These are phyloP conservation scores for Drosophila formosana DNA, from an alignment of 2,888 invertebrate genomes.

Conservation along the genomic window DNA sequence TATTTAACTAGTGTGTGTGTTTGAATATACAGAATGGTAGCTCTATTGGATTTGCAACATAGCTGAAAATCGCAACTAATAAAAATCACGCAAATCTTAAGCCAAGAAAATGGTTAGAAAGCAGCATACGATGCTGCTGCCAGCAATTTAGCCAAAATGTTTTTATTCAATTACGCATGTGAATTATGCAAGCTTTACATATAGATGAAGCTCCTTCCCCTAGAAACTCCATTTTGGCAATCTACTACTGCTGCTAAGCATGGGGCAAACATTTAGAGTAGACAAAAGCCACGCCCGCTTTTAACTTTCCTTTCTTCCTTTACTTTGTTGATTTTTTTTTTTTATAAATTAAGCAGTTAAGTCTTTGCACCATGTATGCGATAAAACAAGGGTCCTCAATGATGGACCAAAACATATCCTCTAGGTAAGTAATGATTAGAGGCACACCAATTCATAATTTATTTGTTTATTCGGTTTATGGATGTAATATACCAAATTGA, in stretches of 20 bases:
- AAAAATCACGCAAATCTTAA: slow-evolving; percentile 69
- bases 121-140: slow-evolving; percentile 52
- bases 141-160: slow-evolving; percentile 66
- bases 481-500: background rate
- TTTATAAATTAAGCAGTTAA: slow-evolving; percentile 74
- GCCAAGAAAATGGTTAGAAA: slow-evolving; percentile 62
- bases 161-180: slow-evolving; percentile 76
- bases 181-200: slow-evolving; percentile 66
- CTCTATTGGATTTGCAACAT: slow-evolving; percentile 54
- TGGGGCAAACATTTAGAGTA: slow-evolving; percentile 38
- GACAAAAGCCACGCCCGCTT: slow-evolving; percentile 46
- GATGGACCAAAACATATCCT: slow-evolving; percentile 17
- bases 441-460: too few species aligned
- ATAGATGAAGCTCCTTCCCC: slow-evolving; percentile 29
- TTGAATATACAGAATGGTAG: background rate
- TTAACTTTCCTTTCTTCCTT: slow-evolving; percentile 22
- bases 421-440: background rate
- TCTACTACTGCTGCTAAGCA: slow-evolving; percentile 20
- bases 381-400: slow-evolving; percentile 8
- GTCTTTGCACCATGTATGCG: slow-evolving; percentile 46
- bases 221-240: background rate
- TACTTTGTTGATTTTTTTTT: slow-evolving; percentile 17
- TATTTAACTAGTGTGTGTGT: slow-evolving; percentile 14
- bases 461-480: background rate
- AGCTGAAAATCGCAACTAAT: slow-evolving; percentile 72